phyloP scores from a whole-genome alignment of 2,797 vertebrate genomes.

The Sebastiscus tertius region DNA sequence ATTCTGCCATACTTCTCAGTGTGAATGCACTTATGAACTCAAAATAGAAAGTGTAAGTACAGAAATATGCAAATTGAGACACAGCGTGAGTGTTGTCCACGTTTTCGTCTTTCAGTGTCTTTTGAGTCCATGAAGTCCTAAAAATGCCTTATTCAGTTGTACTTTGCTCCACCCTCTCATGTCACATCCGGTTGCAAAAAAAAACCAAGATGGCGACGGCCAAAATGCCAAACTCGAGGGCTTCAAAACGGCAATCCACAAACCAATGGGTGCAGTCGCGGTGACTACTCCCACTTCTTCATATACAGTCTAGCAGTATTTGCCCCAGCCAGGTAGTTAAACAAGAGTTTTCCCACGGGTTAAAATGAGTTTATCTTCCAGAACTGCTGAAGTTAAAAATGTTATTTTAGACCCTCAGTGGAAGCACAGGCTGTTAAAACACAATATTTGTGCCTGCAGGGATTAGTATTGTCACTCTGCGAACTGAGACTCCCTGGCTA shows the following conservation, averaged over 20 bases:
- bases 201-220: background rate
- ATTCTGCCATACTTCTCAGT: too few species aligned
- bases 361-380: conserved; percentile 35
- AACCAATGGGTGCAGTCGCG: background rate
- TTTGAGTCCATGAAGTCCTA: background rate
- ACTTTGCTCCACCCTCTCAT: background rate
- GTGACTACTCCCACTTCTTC: background rate
- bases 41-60: too few species aligned
- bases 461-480: conserved; percentile 57
- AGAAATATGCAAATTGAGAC: too few species aligned
- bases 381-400: conserved; percentile 29
- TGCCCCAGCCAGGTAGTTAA: conserved; percentile 8
- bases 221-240: background rate
- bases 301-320: background rate
- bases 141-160: background rate
- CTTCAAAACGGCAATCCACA: background rate
- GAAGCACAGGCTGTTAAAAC: conserved; percentile 31
- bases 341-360: conserved; percentile 9
- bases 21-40: too few species aligned
- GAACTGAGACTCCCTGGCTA: conserved; percentile 54
- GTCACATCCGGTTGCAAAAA: background rate
- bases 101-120: background rate
- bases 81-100: background rate
- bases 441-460: conserved; percentile 49
- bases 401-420: conserved; percentile 36